Evolutionary conservation across 2,888 invertebrate genomes (phyloP).

Genomic region (Notodonta ziczac): DNA sequence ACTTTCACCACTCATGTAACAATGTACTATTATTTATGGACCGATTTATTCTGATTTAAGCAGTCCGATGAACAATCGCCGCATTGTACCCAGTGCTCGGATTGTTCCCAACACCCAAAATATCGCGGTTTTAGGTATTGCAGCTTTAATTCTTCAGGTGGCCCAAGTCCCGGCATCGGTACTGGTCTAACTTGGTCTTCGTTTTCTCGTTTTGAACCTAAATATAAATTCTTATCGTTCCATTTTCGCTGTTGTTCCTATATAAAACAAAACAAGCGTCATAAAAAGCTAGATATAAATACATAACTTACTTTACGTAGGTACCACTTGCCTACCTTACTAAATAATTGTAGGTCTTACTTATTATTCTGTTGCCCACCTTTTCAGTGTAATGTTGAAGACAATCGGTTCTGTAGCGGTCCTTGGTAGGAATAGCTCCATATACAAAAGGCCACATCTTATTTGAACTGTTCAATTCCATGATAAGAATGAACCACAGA

Average conservation of each 20-base stretch:
- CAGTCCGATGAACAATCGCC: conserved; percentile 38
- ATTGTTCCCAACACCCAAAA: conserved; percentile 59
- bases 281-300: no score
- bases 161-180: conserved; percentile 58
- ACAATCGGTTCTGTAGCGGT: neutral
- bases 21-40: neutral
- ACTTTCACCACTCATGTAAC: no score
- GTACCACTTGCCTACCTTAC: conserved; percentile 2
- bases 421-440: neutral
- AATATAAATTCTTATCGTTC: conserved; percentile 83
- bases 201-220: conserved; percentile 74
- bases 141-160: conserved; percentile 56
- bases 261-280: neutral
- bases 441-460: conserved; percentile 29
- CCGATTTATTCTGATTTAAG: conserved; percentile 9
- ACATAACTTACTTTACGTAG: no score
- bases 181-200: conserved; percentile 56
- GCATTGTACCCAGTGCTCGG: conserved; percentile 64
- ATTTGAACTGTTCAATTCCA: conserved; percentile 52
- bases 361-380: neutral
- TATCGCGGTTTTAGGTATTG: conserved; percentile 60
- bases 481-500: conserved; percentile 84
- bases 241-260: conserved; percentile 53
- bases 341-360: neutral
- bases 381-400: neutral